Base-by-base conservation (phyloP, 2,888 invertebrate species). In the Cheilosia pagana region DNA sequence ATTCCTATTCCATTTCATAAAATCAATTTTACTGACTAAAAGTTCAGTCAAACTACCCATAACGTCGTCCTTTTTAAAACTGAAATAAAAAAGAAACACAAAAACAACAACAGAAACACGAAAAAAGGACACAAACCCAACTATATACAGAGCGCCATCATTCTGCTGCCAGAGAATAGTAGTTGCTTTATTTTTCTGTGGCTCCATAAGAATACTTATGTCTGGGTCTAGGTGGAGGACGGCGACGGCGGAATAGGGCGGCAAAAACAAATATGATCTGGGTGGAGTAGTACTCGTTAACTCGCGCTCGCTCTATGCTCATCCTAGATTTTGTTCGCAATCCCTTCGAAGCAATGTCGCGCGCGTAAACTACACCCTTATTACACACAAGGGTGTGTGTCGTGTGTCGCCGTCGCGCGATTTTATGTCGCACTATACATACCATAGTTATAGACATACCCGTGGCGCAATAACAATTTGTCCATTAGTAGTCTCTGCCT, bases 21-120 rank as follows among this genome's bases (percentile, higher is more conserved):
- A 85, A 85, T 85, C 79, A 85, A 85, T 85, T 85, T 81, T 50
- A 81, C 85, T 79, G 65, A 75, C 85, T 85, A 52, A 85, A 85
- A 85, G 75, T 85, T 85, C 85, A 79, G 79, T 79, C 85, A 67
- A 81, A 81, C 85, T 70, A 81, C 74, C 76, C 77, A 45, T 31
- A 60, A 70, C 21, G 62, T 70, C 25, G 50, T 50, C 52, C 31
- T 28, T 67, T 72, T 67, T 74, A 83, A 68, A 83, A 67, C 57
- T 53, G 63, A 50, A 72, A 65, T 35, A 4, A 28, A 45, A 45
- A 23, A 59, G 55, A 55, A 25, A 48, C 19, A 62, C 62, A 68
- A 63, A 41, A 70, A 65, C 63, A 81, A 78, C 23, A 72, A 65
- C 57, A 57, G 41, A 14, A 53, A 16, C 59, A 63, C 7, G n/a